Evolutionary conservation across 2,888 invertebrate species (phyloP).

Genomic region (Tetheella fluctuosa): DNA sequence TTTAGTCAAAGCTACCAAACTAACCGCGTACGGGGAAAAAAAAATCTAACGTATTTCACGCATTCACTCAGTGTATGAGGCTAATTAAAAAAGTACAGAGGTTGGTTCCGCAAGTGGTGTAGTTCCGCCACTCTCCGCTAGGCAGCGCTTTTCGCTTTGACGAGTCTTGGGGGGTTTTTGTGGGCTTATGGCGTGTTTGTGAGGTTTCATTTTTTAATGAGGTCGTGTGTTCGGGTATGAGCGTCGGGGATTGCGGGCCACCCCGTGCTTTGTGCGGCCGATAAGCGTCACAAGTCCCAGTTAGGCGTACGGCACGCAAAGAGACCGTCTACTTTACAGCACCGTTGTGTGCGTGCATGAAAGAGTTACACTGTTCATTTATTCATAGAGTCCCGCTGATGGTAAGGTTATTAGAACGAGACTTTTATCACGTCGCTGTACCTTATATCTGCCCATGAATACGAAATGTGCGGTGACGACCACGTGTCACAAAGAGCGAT

Average conservation of each 20-base stretch:
- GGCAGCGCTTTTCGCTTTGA: slow-evolving; percentile 79
- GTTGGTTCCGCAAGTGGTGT: slow-evolving; percentile 76
- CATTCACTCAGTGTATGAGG: slow-evolving; percentile 78
- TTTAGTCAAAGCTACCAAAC: slow-evolving; percentile 80
- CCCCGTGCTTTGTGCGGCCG: slow-evolving; percentile 58
- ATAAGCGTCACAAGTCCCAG: slow-evolving; percentile 45
- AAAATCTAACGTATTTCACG: slow-evolving; percentile 77
- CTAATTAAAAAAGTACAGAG: slow-evolving; percentile 83
- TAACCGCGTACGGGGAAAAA: slow-evolving; percentile 69
- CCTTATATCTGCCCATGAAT: slow-evolving; percentile 6
- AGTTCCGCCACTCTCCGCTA: slow-evolving; percentile 81
- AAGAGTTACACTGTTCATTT: slow-evolving; percentile 73
- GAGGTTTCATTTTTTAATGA: slow-evolving; percentile 81
- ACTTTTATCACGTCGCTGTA: slow-evolving; percentile 21
- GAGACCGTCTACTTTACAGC: slow-evolving; percentile 34
- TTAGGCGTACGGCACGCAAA: slow-evolving; percentile 53
- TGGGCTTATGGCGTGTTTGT: slow-evolving; percentile 65
- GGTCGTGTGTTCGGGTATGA: slow-evolving; percentile 74
- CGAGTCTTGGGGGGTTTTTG: slow-evolving; percentile 60
- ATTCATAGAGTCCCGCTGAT: slow-evolving; percentile 55
- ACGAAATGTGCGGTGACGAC: background rate
- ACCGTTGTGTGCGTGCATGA: slow-evolving; percentile 61
- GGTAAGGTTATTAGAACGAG: slow-evolving; percentile 51
- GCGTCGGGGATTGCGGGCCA: slow-evolving; percentile 59
- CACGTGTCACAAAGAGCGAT: background rate